Percentiles rank a stretch among this genome's conserved stretches.
These are phyloP conservation scores for Elgonia sp. DNA, from an alignment of 2,888 invertebrate species.

Conservation along the genomic window DNA sequence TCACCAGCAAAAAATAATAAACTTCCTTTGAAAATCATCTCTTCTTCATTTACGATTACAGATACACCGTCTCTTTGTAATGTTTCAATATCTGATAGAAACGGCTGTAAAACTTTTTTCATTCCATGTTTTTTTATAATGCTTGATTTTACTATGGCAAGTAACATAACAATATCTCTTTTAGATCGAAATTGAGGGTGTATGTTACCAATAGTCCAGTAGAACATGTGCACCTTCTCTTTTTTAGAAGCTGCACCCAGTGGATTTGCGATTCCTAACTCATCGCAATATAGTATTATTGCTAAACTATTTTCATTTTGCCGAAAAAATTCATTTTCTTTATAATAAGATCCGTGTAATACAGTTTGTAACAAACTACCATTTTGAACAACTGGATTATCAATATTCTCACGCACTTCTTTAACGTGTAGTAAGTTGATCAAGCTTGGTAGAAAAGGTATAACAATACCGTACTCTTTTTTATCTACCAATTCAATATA, in stretches of 20 bases:
- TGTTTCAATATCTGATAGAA: background rate
- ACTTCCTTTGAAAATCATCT: background rate
- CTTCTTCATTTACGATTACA: background rate
- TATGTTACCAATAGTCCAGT: conserved; percentile 30
- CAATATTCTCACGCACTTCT: conserved; percentile 64
- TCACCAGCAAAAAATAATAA: background rate
- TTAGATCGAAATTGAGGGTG: background rate
- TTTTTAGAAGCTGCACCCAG: conserved; percentile 40
- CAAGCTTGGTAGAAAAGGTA: conserved; percentile 71
- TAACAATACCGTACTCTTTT: conserved; percentile 45
- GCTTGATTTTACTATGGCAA: background rate
- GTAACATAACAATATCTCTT: background rate
- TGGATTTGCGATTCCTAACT: conserved; percentile 53
- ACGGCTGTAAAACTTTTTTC: background rate
- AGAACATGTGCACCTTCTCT: conserved; percentile 49
- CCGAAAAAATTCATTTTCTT: conserved; percentile 67
- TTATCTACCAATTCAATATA: no score
- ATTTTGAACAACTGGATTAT: conserved; percentile 54
- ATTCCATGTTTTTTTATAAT: background rate
- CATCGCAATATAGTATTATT: conserved; percentile 76
- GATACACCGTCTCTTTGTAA: background rate
- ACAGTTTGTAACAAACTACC: conserved; percentile 57
- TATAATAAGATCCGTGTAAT: conserved; percentile 76
- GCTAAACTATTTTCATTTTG: conserved; percentile 70
- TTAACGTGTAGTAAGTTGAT: conserved; percentile 66